Evolutionary conservation across 2,888 invertebrate species (phyloP).

Genomic region (Mythimna impura): DNA sequence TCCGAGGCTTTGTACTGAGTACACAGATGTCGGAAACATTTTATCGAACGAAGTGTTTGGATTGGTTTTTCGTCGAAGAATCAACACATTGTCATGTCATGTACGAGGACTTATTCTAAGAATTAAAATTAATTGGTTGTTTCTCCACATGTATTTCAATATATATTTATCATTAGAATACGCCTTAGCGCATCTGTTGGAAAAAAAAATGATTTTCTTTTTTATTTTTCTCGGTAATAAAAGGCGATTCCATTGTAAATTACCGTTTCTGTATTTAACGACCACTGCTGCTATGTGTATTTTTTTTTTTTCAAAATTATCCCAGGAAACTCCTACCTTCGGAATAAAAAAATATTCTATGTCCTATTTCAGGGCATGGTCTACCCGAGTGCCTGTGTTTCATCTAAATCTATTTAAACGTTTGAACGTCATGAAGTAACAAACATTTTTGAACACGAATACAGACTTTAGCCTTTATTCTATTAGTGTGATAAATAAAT

Average conservation of each 20-base stretch:
- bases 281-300: slow-evolving; percentile 1
- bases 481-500: background rate
- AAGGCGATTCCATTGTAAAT: slow-evolving; percentile 1
- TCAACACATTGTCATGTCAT: slow-evolving; percentile 7
- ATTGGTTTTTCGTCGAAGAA: slow-evolving; percentile 23
- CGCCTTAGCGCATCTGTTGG: background rate
- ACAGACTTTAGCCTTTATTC: too few relatives aligned
- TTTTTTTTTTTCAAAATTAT: too few relatives aligned
- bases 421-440: too few relatives aligned
- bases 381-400: too few relatives aligned
- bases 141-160: background rate
- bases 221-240: slow-evolving; percentile 4
- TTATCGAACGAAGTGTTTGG: slow-evolving; percentile 22
- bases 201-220: background rate
- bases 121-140: background rate
- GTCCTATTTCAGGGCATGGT: too few relatives aligned
- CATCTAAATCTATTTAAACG: too few relatives aligned
- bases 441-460: too few relatives aligned
- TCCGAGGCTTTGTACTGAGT: slow-evolving; percentile 34
- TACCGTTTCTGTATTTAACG: slow-evolving; percentile 4
- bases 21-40: slow-evolving; percentile 33
- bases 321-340: too few relatives aligned
- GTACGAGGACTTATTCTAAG: background rate
- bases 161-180: background rate
- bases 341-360: too few relatives aligned